These are phyloP conservation scores for Miniopterus natalensis DNA, from an alignment of 2,113 vertebrate species.

Conservation along the genomic window DNA sequence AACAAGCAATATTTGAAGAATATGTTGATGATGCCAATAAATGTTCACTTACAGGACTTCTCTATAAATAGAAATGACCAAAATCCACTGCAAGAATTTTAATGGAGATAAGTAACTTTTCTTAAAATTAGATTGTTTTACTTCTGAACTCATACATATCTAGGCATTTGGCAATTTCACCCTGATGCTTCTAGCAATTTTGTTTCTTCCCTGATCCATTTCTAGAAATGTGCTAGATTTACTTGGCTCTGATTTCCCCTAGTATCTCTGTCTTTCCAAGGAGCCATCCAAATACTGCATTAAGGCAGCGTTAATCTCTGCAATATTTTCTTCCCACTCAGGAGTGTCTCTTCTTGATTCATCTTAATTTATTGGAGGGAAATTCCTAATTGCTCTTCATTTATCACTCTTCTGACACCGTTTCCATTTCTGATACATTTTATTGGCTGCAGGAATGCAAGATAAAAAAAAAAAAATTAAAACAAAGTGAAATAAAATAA, in stretches of 20 bases:
- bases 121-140: neutral
- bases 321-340: neutral
- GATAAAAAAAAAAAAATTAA: neutral
- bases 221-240: neutral
- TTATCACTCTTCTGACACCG: constrained; percentile 21
- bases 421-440: constrained; percentile 52
- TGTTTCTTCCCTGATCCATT: neutral
- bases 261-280: neutral
- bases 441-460: neutral
- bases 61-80: neutral
- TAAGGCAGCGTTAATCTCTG: neutral
- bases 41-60: neutral
- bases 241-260: neutral
- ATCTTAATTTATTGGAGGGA: constrained; percentile 48
- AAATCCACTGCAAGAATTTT: neutral
- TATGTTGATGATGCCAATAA: neutral
- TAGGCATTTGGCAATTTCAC: neutral
- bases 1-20: neutral
- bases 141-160: neutral
- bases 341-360: neutral
- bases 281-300: neutral
- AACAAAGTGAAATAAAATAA: constrained; percentile 26
- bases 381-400: constrained; percentile 65
- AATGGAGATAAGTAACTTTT: neutral
- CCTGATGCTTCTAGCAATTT: neutral